Evolutionary conservation across 2,888 invertebrate genomes (phyloP).

Genomic region (Bellardia pandia): DNA sequence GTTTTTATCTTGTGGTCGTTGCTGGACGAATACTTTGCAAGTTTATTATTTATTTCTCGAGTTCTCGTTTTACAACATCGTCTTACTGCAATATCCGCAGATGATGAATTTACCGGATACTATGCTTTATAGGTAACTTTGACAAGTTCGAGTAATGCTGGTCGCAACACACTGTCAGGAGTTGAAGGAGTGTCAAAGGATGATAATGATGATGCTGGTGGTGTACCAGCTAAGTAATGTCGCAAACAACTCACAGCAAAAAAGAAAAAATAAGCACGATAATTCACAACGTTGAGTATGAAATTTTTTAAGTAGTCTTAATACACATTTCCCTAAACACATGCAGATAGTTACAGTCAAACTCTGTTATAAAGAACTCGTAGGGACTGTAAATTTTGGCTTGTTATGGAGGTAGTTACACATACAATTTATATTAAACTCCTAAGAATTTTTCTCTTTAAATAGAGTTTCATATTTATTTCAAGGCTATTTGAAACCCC

Average conservation of each 20-base stretch:
- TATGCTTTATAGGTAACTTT: conserved; percentile 17
- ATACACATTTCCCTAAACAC: no score
- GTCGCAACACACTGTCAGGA: not conserved
- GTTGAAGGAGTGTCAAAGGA: not conserved
- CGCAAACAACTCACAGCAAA: not conserved
- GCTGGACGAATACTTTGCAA: no score
- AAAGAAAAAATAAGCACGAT: not conserved
- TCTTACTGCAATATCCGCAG: conserved; percentile 57
- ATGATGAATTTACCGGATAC: conserved; percentile 59
- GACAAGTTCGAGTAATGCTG: conserved; percentile 4
- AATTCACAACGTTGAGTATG: not conserved
- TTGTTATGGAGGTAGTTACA: no score
- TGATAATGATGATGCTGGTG: not conserved
- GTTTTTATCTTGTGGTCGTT: no score
- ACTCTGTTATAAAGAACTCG: no score
- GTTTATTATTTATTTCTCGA: not conserved
- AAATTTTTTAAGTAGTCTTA: not conserved
- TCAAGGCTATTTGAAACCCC: no score
- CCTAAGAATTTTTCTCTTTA: no score
- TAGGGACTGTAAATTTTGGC: no score
- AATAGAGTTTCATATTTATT: no score
- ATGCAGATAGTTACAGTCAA: no score
- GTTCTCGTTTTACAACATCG: not conserved
- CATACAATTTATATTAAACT: no score
- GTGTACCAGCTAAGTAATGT: not conserved